Conservation (phyloP, 2,888 invertebrate genomes). For the Chaetoderma sp. region DNA sequence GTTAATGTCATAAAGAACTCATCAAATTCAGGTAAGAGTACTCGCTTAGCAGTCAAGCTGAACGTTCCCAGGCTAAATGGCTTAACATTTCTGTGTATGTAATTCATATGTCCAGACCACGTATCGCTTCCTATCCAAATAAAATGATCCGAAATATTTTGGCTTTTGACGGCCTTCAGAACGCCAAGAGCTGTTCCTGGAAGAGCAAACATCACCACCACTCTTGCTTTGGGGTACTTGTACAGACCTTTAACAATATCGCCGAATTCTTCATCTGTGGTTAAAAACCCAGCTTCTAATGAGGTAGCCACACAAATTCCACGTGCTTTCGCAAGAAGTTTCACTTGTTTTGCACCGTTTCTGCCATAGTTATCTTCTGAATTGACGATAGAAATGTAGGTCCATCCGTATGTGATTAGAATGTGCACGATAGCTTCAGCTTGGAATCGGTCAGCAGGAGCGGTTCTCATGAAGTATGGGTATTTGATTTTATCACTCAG, state of each 20-base stretch:
- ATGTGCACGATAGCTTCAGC: constrained; percentile 42
- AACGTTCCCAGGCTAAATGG: constrained; percentile 45
- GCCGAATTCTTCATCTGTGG: constrained; percentile 12
- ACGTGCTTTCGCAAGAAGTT: constrained; percentile 17
- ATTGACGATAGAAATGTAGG: constrained; percentile 81
- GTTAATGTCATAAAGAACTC: constrained; percentile 43
- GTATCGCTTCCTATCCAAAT: constrained; percentile 57
- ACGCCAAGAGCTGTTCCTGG: constrained; percentile 41
- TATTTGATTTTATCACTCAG: constrained; percentile 44
- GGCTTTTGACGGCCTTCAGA: constrained; percentile 36
- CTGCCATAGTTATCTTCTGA: constrained; percentile 74
- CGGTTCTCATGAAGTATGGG: constrained; percentile 53
- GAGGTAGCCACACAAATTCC: constrained; percentile 44
- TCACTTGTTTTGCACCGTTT: constrained; percentile 39
- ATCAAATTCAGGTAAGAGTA: constrained; percentile 37
- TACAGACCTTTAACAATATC: constrained; percentile 23
- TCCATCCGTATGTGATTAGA: constrained; percentile 75
- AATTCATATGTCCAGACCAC: constrained; percentile 35
- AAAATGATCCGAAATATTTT: constrained; percentile 37
- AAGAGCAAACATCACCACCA: constrained; percentile 49
- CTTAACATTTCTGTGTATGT: constrained; percentile 37
- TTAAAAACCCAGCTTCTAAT: constrained; percentile 10
- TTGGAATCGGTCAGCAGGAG: constrained; percentile 49
- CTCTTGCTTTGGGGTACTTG: constrained; percentile 32
- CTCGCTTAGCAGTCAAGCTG: constrained; percentile 32